Evolutionary conservation across 1,140 invertebrate genomes (phyloP).

Genomic region (Drosophila pachea): DNA sequence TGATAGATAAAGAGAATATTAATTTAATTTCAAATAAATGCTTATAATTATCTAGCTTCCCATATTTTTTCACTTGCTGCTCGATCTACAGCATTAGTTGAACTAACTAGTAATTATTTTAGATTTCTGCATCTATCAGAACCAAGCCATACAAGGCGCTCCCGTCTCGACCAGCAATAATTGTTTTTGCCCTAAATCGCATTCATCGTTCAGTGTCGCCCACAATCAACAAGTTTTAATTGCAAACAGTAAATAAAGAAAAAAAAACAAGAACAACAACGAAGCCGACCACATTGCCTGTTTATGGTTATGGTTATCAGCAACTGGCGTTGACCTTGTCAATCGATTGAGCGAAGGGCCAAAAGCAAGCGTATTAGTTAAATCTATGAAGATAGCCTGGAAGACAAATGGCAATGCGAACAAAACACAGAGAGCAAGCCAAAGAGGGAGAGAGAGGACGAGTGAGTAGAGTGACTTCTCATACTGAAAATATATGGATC

Average conservation of each 20-base stretch:
- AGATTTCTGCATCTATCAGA: no score
- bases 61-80: background rate
- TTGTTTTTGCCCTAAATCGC: conserved; percentile 48
- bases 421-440: background rate
- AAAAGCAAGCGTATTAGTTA: background rate
- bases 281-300: conserved; percentile 31
- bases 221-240: conserved; percentile 74
- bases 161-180: background rate
- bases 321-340: conserved; percentile 39
- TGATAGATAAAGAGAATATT: background rate
- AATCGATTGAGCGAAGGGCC: conserved; percentile 22
- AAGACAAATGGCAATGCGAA: background rate
- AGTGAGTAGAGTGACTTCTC: background rate
- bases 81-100: background rate
- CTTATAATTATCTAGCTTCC: background rate
- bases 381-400: background rate
- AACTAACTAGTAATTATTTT: conserved; percentile 11
- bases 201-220: conserved; percentile 44
- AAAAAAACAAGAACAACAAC: conserved; percentile 17
- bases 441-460: background rate
- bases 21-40: background rate
- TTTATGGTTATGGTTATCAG: conserved; percentile 46
- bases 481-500: background rate
- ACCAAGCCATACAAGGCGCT: conserved; percentile 25
- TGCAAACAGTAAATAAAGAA: conserved; percentile 37